Evolutionary conservation across 2,888 invertebrate species (phyloP).

Genomic region (Lamellibrachia satsuma): DNA sequence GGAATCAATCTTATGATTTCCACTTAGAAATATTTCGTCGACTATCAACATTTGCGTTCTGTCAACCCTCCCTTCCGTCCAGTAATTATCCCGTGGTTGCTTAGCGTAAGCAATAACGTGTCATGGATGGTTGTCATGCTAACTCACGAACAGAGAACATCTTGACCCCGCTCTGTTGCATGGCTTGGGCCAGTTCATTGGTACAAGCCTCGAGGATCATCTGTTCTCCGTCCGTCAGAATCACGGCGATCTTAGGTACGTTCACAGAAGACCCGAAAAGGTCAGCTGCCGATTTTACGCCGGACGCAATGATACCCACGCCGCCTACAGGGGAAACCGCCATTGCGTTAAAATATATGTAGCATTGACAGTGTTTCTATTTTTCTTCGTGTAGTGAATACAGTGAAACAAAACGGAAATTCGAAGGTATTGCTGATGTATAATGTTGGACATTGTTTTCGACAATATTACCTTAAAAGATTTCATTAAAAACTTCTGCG

Average conservation of each 20-base stretch:
- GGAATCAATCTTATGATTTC: no score
- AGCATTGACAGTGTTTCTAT: neutral
- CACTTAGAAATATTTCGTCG: no score
- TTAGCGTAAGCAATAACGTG: no score
- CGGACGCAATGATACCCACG: neutral
- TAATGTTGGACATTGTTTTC: no score
- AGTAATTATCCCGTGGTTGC: no score
- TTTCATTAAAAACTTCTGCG: no score
- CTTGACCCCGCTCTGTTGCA: neutral
- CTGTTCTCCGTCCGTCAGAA: conserved; percentile 2
- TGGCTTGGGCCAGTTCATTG: neutral
- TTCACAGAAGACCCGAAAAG: neutral
- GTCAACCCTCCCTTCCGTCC: no score
- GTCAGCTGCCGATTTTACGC: neutral
- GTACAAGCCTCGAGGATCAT: neutral
- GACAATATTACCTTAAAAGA: no score
- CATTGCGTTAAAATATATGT: neutral
- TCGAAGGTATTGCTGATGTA: no score
- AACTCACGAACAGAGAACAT: conserved; percentile 10
- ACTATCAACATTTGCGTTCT: no score
- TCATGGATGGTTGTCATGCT: neutral
- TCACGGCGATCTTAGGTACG: neutral
- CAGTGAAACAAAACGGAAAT: no score
- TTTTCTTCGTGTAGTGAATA: neutral
- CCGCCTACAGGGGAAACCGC: neutral